These are phyloP conservation scores for Cervus canadensis DNA, from an alignment of 2,113 vertebrate genomes.

Conservation along the genomic window DNA sequence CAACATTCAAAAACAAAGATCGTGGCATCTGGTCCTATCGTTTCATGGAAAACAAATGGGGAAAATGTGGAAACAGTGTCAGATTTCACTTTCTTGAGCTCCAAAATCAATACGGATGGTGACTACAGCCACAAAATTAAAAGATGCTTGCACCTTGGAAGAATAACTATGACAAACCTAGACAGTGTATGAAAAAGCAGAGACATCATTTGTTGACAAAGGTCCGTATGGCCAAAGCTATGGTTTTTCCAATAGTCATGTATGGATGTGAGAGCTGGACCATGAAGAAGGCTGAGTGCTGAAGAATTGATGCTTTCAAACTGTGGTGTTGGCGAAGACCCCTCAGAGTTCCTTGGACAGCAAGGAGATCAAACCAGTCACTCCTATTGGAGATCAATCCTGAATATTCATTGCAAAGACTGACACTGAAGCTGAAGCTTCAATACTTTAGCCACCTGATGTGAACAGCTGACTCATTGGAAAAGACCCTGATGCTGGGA, in stretches of 20 bases:
- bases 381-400: neutral
- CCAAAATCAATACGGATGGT: neutral
- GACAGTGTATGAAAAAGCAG: neutral
- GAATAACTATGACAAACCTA: neutral
- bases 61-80: neutral
- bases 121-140: neutral
- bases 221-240: neutral
- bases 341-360: neutral
- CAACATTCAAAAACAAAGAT: neutral
- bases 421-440: neutral
- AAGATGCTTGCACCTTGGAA: neutral
- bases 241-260: neutral
- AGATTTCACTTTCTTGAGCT: neutral
- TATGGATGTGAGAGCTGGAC: neutral
- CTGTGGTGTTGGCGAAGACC: neutral
- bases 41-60: neutral
- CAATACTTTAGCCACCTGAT: neutral
- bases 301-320: neutral
- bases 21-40: neutral
- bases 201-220: neutral
- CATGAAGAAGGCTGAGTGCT: neutral
- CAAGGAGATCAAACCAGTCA: neutral
- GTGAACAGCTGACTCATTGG: neutral
- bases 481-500: neutral
- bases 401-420: neutral